Evolutionary conservation across 2,797 vertebrate species (phyloP).

Genomic region (Muscicapa comitata): DNA sequence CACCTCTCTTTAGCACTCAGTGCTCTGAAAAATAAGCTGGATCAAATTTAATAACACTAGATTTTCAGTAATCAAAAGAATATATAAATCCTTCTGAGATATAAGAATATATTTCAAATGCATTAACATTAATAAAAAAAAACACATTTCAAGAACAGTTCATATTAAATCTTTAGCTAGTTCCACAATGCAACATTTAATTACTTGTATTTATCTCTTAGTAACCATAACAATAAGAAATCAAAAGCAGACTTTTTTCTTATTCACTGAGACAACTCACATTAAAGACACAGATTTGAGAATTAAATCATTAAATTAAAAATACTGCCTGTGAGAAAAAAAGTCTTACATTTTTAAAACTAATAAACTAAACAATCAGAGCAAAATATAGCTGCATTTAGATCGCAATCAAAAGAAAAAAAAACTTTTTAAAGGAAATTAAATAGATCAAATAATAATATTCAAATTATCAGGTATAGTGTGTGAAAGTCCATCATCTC

Average conservation of each 20-base stretch:
- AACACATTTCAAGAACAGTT: background rate
- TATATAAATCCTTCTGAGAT: background rate
- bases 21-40: background rate
- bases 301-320: background rate
- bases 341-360: background rate
- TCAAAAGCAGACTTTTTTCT: background rate
- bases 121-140: conserved; percentile 7
- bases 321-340: background rate
- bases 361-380: background rate
- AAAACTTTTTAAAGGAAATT: background rate
- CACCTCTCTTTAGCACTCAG: background rate
- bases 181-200: background rate
- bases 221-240: background rate
- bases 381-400: background rate
- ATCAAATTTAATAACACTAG: background rate
- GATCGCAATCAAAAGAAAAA: background rate
- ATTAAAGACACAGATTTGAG: background rate
- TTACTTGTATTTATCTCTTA: conserved; percentile 4
- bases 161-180: background rate
- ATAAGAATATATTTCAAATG: conserved; percentile 1
- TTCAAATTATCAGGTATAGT: background rate
- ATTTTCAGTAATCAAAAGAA: background rate
- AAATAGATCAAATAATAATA: background rate
- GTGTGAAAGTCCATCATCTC: background rate
- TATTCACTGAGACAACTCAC: background rate